Base-by-base conservation (phyloP, 2,797 vertebrate genomes). In the Rhodeus uyekii region DNA sequence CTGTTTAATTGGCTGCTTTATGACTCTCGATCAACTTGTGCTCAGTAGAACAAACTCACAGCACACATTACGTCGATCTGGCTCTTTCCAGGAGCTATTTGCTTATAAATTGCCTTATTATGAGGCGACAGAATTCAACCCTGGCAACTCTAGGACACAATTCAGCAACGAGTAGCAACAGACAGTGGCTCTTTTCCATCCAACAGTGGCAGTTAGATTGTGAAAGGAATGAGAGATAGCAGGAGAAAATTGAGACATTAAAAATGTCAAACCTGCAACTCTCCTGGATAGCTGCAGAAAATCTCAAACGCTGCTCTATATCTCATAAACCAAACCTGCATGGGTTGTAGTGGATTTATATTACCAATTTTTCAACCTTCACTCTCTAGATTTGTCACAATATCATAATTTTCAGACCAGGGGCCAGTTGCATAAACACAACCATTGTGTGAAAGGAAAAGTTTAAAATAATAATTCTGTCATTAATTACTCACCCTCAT, bases 61-160 rank as follows among this genome's bases (percentile, higher is more conserved):
- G 69, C 48, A 58, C 61, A 75, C 64, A 81, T 64, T 74, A 81
- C 29, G 18, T 76, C 82, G 58, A 80, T 84, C 64, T 29, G 2
- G 34, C 22, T n/a, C 64, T 69, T 34, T 81, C 22, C 27, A 19
- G 60, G 69, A 78, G 61, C 64, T 69, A n/a, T 84, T 79, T 76
- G 67, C 50, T 76, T 85, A 82, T 85, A 78, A 77, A 85, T 87
- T 79, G 76, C 82, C 75, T 87, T 67, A 83, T 83, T 85, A 86
- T 76, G 27, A 61, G 34, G 50, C 64, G 38, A 67, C 50, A 72
- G 72, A 63, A 9, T 63, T 79, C 58, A 71, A 24, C 24, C 4
- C 64, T 0, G 18, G 64, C n/a, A 29, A 65, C 19, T 60, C 75
- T 8, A 32, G 76, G 5, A 76, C 16, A 39, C 46, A 39, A 24